These are phyloP conservation scores for Eulithis testata DNA, from an alignment of 2,888 invertebrate genomes.

Conservation along the genomic window DNA sequence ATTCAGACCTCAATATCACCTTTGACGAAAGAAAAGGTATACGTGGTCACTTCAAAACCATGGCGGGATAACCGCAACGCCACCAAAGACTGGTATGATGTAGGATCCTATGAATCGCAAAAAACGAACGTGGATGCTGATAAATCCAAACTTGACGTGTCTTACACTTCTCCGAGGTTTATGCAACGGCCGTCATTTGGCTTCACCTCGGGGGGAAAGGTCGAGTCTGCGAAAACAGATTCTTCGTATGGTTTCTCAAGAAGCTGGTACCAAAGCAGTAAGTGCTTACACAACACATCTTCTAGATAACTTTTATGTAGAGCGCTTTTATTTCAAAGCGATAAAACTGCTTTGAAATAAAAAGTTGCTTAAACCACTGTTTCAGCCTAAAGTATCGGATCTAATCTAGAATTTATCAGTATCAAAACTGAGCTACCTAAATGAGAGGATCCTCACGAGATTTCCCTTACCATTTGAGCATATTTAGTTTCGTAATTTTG, in stretches of 20 bases:
- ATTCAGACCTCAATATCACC: slow-evolving; percentile 89
- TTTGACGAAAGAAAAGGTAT: slow-evolving; percentile 91
- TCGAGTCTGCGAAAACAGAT: slow-evolving; percentile 64
- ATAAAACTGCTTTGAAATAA: no score
- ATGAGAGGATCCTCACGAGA: neutral
- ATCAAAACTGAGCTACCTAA: neutral
- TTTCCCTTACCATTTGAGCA: neutral
- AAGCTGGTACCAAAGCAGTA: slow-evolving; percentile 79
- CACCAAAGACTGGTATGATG: slow-evolving; percentile 63
- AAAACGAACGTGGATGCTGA: slow-evolving; percentile 59
- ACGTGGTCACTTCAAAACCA: slow-evolving; percentile 92
- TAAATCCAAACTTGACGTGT: slow-evolving; percentile 57
- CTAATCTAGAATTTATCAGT: no score
- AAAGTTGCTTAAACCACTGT: neutral
- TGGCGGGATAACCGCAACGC: slow-evolving; percentile 66
- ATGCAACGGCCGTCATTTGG: slow-evolving; percentile 84
- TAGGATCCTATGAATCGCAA: slow-evolving; percentile 66
- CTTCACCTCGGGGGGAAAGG: slow-evolving; percentile 64
- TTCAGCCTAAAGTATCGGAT: no score
- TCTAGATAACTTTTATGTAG: no score
- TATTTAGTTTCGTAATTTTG: neutral
- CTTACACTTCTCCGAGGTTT: slow-evolving; percentile 82
- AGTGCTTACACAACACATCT: slow-evolving; percentile 44
- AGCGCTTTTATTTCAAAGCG: no score
- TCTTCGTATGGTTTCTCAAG: slow-evolving; percentile 71